Evolutionary conservation across 2,888 invertebrate species (phyloP).

Genomic region (Melanotus villosus): DNA sequence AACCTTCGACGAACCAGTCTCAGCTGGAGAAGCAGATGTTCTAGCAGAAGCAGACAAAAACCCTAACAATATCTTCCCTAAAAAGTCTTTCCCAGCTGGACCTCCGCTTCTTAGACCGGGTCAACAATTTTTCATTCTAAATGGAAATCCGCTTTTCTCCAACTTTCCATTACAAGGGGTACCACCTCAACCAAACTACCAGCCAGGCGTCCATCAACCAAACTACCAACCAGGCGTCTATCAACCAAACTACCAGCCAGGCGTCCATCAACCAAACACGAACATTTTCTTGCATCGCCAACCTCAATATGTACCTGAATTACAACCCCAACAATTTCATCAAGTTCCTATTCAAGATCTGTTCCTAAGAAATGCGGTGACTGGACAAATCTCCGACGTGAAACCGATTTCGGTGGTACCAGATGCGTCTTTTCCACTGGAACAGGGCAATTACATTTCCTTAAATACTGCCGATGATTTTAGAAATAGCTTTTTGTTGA

Average conservation of each 20-base stretch:
- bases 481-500: slow-evolving; percentile 32
- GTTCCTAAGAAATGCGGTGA: slow-evolving; percentile 52
- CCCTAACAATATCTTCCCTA: slow-evolving; percentile 39
- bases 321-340: slow-evolving; percentile 35
- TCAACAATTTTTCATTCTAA: slow-evolving; percentile 73
- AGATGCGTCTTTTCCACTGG: no score
- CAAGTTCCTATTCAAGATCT: slow-evolving; percentile 51
- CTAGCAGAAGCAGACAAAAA: slow-evolving; percentile 55
- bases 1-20: slow-evolving; percentile 63
- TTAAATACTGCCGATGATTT: slow-evolving; percentile 51
- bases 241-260: slow-evolving; percentile 12
- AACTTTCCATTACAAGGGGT: slow-evolving; percentile 49
- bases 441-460: slow-evolving; percentile 50
- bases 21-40: slow-evolving; percentile 56
- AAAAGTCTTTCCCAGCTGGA: slow-evolving; percentile 50
- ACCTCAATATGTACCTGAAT: slow-evolving; percentile 37
- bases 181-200: no score
- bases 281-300: slow-evolving; percentile 20
- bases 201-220: no score
- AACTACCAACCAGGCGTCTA: background rate
- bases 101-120: slow-evolving; percentile 63
- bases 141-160: slow-evolving; percentile 70
- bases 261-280: slow-evolving; percentile 23
- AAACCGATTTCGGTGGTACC: slow-evolving; percentile 16
- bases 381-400: slow-evolving; percentile 50